Evolutionary conservation across 2,113 vertebrate genomes (phyloP).

Genomic region (Clarias batrachus): DNA sequence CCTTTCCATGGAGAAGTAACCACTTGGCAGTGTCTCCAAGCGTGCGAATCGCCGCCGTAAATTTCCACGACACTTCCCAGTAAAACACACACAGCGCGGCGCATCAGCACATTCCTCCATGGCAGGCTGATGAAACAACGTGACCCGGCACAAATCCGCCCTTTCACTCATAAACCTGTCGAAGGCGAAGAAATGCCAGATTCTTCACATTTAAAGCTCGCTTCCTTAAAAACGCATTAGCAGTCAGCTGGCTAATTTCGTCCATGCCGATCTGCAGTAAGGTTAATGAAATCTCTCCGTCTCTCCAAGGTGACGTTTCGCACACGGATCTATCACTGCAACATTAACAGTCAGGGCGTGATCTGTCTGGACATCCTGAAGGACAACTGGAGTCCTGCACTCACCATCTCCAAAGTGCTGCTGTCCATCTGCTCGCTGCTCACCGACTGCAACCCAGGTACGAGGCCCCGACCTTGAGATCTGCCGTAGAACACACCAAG

Average conservation of each 20-base stretch:
- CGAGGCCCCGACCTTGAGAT: conserved; percentile 40
- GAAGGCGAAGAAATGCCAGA: not conserved
- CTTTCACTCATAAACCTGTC: not conserved
- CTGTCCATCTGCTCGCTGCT: conserved; percentile 90
- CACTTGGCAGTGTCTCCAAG: not conserved
- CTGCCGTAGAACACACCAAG: not conserved
- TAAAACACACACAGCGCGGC: too few species aligned
- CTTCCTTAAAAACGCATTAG: not conserved
- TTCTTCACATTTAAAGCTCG: not conserved
- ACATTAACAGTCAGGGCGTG: conserved; percentile 89
- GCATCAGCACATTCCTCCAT: not conserved
- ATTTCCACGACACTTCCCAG: not conserved
- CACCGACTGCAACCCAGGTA: conserved; percentile 88
- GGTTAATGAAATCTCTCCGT: not conserved
- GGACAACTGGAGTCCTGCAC: conserved; percentile 59
- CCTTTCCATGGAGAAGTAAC: not conserved
- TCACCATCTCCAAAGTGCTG: conserved; percentile 82
- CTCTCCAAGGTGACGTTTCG: conserved; percentile 81
- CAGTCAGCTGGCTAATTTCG: not conserved
- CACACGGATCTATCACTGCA: conserved; percentile 89
- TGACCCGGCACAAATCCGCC: not conserved
- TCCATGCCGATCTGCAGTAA: not conserved
- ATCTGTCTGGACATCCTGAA: conserved; percentile 79
- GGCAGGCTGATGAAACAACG: not conserved
- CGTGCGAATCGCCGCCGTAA: conserved; percentile 9